Evolutionary conservation across 2,888 invertebrate species (phyloP), one percentile per base, ranked within the genome.

Genomic region (Lasioglossum malachurum): DNA sequence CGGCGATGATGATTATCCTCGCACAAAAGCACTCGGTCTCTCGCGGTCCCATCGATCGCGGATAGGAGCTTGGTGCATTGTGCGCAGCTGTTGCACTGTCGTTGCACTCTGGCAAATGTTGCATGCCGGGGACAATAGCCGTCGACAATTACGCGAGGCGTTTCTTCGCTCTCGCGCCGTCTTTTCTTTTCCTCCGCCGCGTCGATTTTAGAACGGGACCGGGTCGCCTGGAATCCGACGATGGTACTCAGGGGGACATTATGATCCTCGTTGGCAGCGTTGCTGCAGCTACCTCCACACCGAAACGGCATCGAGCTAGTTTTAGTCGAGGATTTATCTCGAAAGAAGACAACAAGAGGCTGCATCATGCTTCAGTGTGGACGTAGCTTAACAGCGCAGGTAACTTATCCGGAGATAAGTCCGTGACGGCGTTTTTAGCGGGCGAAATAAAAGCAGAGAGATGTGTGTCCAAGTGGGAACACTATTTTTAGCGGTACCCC

Each of bases 21-120:
- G 53, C 53, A n/a, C 53, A 53, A 53, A n/a, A 53, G 53, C 23
- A 8, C 53, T 53, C 53, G 53, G 49, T 53, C n/a, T n/a, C 53
- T n/a, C 53, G 53, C 53, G 53, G 53, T 53, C 53, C 53, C 53
- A 53, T 53, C 53, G 53, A 53, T 53, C 53, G 53, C 53, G 53
- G 60, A 60, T 53, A 53, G 23, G 53, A 7, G 53, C n/a, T 23
- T 19, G 8, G 53, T 10, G 53, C 53, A 23, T 53, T 60, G 60
- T 27, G 60, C 60, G 53, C 53, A 53, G 53, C 53, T 53, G 53
- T 53, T 53, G 53, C 53, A 53, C n/a, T n/a, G 53, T n/a, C 53
- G 53, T n/a, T 53, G 53, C 53, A 53, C 53, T 53, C 23, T n/a
- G 53, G 23, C n/a, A 53, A 53, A 53, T n/a, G 53, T 53, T 53